Conservation (phyloP, 2,113 vertebrate species). For the Archilochus colubris region DNA sequence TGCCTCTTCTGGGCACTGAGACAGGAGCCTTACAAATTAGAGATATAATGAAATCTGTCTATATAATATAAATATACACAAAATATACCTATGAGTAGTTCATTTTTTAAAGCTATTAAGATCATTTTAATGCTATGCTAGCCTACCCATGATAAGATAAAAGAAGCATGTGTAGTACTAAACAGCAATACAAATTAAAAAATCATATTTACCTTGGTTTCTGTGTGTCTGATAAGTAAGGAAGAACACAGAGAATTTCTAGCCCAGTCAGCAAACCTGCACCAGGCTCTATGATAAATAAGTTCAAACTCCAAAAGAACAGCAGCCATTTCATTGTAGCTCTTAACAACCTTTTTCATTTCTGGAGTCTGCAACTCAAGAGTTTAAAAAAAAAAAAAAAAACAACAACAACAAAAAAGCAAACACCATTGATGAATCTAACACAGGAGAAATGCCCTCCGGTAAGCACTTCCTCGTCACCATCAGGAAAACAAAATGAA, state of each 20-base stretch:
- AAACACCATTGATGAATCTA: background rate
- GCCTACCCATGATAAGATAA: background rate
- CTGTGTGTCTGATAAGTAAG: conserved; percentile 74
- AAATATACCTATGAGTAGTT: background rate
- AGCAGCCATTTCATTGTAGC: conserved; percentile 81
- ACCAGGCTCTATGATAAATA: conserved; percentile 79
- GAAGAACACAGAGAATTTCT: conserved; percentile 70
- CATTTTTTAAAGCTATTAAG: background rate
- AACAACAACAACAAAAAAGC: fast-evolving
- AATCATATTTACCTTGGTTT: conserved; percentile 73
- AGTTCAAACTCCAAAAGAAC: conserved; percentile 82
- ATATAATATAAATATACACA: background rate
- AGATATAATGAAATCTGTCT: background rate
- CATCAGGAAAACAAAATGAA: background rate
- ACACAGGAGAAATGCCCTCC: background rate
- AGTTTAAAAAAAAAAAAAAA: too few relatives aligned
- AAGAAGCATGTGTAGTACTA: background rate
- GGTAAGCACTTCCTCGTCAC: background rate
- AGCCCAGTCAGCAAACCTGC: conserved; percentile 66
- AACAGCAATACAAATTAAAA: background rate
- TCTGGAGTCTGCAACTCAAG: conserved; percentile 69
- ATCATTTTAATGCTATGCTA: background rate
- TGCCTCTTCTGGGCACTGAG: background rate
- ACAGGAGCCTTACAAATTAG: background rate
- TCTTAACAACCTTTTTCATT: conserved; percentile 77